Conservation (phyloP, 2,113 vertebrate species). For the Lagopus leucura region DNA sequence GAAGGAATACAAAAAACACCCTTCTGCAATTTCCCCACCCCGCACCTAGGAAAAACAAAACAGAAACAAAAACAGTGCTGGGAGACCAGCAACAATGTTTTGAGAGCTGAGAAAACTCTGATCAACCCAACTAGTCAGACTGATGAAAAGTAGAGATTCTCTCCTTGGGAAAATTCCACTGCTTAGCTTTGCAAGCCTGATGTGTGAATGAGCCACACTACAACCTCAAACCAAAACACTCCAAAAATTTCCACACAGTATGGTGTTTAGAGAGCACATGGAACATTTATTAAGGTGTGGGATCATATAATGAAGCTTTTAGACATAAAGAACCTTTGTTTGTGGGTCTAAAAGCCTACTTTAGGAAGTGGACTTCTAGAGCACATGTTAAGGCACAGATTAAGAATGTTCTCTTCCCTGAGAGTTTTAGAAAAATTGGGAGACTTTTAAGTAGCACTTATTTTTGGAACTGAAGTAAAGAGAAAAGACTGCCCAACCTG, state of each 20-base stretch:
- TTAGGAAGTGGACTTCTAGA: not conserved
- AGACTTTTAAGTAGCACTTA: not conserved
- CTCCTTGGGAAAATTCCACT: not conserved
- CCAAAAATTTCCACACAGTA: not conserved
- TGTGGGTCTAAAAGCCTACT: not conserved
- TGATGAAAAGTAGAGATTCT: not conserved
- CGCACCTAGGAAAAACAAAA: not conserved
- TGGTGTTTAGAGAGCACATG: not conserved
- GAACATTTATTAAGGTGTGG: accelerated
- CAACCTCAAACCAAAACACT: not conserved
- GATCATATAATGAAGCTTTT: not conserved
- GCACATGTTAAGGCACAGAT: not conserved
- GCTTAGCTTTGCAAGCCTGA: slow-evolving; percentile 8
- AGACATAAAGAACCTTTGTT: accelerated
- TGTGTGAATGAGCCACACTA: not conserved
- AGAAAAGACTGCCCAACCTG: not conserved
- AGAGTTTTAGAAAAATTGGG: not conserved
- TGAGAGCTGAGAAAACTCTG: not conserved
- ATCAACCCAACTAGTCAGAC: not conserved
- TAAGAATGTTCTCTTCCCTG: not conserved
- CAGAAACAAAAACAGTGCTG: not conserved
- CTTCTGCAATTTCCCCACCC: not conserved
- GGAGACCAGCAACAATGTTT: not conserved
- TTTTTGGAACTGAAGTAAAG: not conserved
- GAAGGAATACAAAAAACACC: not conserved